These are phyloP conservation scores for Erebia epiphron DNA, from an alignment of 2,888 invertebrate genomes.

Conservation along the genomic window DNA sequence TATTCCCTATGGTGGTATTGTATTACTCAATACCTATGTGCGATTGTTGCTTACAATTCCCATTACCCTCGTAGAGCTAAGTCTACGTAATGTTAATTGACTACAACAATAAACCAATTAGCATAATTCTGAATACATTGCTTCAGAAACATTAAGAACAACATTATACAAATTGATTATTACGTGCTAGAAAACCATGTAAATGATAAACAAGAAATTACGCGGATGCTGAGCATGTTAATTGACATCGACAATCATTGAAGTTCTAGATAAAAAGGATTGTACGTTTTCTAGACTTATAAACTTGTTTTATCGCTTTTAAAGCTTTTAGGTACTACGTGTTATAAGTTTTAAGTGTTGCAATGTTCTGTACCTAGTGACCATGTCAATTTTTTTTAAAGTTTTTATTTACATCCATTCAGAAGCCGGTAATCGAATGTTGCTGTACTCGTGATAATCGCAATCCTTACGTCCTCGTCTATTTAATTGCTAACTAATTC, in stretches of 20 bases:
- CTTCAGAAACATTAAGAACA: slow-evolving; percentile 9
- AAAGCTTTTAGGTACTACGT: not conserved
- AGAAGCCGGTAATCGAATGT: no score
- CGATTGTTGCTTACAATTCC: slow-evolving; percentile 3
- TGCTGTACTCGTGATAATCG: no score
- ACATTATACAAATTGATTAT: slow-evolving; percentile 16
- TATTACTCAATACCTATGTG: not conserved
- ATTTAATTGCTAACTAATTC: no score
- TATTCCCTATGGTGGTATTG: not conserved
- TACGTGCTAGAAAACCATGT: slow-evolving; percentile 17
- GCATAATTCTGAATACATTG: slow-evolving; percentile 21
- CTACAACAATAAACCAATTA: slow-evolving; percentile 23
- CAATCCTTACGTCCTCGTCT: no score
- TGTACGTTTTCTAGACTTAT: not conserved
- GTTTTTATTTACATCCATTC: no score
- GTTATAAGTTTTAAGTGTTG: no score
- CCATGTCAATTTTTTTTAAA: no score
- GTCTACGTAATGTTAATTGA: slow-evolving; percentile 13
- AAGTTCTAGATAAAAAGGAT: not conserved
- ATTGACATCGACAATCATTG: slow-evolving; percentile 1
- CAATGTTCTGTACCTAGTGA: no score
- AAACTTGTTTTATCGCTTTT: not conserved
- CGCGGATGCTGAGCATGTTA: not conserved
- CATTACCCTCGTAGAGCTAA: not conserved
- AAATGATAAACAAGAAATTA: slow-evolving; percentile 5